A percentile compares a stretch with the other conserved stretches of the same genome.
phyloP scores from a whole-genome alignment of 2,888 invertebrate genomes.

The Stenotaenia linearis region DNA sequence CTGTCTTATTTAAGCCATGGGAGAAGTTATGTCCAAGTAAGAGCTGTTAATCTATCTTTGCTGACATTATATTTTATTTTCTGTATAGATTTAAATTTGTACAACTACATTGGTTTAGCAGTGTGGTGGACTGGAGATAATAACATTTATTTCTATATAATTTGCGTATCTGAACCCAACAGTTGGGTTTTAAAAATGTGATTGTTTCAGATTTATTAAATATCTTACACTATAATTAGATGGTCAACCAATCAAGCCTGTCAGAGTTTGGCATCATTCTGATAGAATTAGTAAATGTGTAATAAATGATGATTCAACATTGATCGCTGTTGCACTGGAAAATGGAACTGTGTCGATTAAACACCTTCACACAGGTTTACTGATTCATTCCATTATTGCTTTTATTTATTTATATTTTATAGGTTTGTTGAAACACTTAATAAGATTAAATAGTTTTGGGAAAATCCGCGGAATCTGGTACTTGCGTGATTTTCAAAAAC shows the following conservation, averaged over 20 bases:
- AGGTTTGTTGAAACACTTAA: not conserved
- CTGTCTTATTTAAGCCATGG: not conserved
- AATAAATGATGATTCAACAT: not conserved
- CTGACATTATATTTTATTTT: not conserved
- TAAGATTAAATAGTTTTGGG: not conserved
- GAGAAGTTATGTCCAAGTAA: not conserved
- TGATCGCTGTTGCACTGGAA: not conserved
- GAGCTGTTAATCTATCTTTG: not conserved
- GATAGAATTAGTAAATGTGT: not conserved
- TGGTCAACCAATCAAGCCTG: not conserved
- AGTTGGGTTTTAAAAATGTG: too few relatives aligned
- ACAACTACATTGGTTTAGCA: not conserved
- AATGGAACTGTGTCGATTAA: not conserved
- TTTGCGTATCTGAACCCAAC: too few relatives aligned
- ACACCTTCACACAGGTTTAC: not conserved
- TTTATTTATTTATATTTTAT: too few relatives aligned
- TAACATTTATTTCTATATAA: not conserved
- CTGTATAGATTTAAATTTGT: not conserved
- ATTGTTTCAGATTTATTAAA: too few relatives aligned
- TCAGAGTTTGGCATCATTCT: not conserved
- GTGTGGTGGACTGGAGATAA: not conserved
- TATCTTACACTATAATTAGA: too few relatives aligned
- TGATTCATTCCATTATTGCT: too few relatives aligned
- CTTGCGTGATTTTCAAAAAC: not conserved
- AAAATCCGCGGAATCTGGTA: not conserved